phyloP scores from a whole-genome alignment of 2,797 vertebrate species.

The Darevskia mixta region DNA sequence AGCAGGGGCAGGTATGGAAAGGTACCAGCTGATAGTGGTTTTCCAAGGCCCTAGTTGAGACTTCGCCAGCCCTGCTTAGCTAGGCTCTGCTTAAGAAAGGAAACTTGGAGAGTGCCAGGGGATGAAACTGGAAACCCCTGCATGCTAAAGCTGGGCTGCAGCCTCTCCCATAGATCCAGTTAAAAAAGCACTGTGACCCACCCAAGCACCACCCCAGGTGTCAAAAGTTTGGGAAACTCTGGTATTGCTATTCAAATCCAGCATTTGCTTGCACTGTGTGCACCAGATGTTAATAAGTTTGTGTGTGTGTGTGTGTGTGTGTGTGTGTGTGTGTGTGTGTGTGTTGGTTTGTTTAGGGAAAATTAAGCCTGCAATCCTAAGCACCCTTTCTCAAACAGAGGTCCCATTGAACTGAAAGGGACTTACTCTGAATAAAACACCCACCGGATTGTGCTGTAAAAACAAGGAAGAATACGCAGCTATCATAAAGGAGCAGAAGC shows the following conservation, averaged over 20 bases:
- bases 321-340: not conserved
- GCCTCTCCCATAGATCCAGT: not conserved
- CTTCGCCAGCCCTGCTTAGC: not conserved
- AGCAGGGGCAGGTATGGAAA: too few relatives aligned
- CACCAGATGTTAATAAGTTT: slow-evolving; percentile 45
- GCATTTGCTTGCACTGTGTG: not conserved
- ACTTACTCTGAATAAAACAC: not conserved
- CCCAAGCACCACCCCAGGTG: not conserved
- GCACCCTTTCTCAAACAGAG: not conserved
- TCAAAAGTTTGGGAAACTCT: not conserved
- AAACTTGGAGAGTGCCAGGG: not conserved
- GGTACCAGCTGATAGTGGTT: not conserved
- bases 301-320: not conserved
- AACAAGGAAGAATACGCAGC: slow-evolving; percentile 3
- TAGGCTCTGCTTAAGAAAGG: not conserved
- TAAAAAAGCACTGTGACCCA: not conserved
- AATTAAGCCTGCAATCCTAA: slow-evolving; percentile 29
- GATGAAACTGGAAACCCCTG: not conserved
- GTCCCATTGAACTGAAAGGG: not conserved
- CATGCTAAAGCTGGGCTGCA: not conserved
- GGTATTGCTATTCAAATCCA: not conserved
- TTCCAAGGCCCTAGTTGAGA: not conserved
- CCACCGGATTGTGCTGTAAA: not conserved
- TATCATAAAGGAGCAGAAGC: slow-evolving; percentile 78
- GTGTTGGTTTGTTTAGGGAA: slow-evolving; percentile 31